Conservation (phyloP, 1,140 invertebrate genomes). For the Lasaia peninsularis region DNA sequence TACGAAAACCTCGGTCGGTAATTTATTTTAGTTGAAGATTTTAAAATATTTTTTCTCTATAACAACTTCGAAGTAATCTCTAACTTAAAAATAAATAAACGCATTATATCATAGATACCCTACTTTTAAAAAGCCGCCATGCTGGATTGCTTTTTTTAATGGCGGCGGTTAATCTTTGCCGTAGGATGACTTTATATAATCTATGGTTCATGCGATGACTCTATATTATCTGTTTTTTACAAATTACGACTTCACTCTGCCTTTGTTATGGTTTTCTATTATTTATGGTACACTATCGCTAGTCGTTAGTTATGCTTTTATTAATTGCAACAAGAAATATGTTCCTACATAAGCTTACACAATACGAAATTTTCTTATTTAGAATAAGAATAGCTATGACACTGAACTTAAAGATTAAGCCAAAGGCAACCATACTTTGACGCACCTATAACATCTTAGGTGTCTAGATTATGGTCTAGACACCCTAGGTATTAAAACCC, state of each 20-base stretch:
- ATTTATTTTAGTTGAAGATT: no score
- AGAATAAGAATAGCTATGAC: no score
- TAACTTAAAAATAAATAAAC: not conserved
- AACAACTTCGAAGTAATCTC: no score
- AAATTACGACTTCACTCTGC: not conserved
- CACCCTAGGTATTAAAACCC: no score
- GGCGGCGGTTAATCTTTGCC: slow-evolving; percentile 37
- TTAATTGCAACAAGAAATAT: not conserved
- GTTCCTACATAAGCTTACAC: no score
- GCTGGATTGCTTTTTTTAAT: slow-evolving; percentile 41
- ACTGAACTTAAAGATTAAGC: no score
- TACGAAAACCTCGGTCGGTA: no score
- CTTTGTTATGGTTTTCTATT: slow-evolving; percentile 14
- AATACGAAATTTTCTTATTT: no score
- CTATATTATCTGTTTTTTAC: slow-evolving; percentile 43
- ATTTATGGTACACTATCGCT: not conserved
- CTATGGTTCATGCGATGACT: slow-evolving; percentile 46
- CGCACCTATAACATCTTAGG: no score
- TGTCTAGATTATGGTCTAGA: no score
- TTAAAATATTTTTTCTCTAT: no score
- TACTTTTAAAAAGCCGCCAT: slow-evolving; percentile 40
- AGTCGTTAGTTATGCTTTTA: not conserved
- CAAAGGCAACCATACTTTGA: no score
- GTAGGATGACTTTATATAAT: slow-evolving; percentile 58
- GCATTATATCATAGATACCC: slow-evolving; percentile 22